These are phyloP conservation scores for Planococcus citri DNA, from an alignment of 1,140 invertebrate species.

Conservation along the genomic window DNA sequence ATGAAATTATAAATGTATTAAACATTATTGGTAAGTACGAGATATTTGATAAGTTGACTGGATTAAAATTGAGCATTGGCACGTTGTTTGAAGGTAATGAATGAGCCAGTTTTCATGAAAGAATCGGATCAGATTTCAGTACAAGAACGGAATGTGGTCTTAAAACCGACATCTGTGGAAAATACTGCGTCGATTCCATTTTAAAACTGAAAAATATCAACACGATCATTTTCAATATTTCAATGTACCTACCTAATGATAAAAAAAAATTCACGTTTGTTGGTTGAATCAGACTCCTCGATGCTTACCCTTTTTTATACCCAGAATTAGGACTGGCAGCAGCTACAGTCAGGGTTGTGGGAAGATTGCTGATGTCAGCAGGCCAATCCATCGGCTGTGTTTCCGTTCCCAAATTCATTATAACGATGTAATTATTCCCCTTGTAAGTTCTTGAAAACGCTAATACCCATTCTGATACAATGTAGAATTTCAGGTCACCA, in stretches of 20 bases:
- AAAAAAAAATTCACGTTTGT: neutral
- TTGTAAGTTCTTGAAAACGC: conserved; percentile 10
- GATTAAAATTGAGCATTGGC: too few relatives aligned
- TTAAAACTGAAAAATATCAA: neutral
- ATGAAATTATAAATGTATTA: too few relatives aligned
- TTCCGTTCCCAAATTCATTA: conserved; percentile 23
- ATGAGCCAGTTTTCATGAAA: too few relatives aligned
- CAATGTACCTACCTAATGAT: too few relatives aligned
- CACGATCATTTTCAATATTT: too few relatives aligned
- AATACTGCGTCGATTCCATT: neutral
- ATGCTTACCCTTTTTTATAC: conserved; percentile 10
- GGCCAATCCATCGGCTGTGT: neutral
- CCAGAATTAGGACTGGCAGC: conserved; percentile 21
- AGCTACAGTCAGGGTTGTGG: neutral
- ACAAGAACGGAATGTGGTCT: neutral
- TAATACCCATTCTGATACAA: conserved; percentile 17
- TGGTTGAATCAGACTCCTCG: neutral
- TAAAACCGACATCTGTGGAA: neutral
- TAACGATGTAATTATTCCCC: neutral
- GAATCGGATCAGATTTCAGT: too few relatives aligned
- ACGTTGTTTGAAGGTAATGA: too few relatives aligned
- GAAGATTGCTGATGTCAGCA: neutral
- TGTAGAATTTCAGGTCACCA: conserved; percentile 13
- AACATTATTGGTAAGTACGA: too few relatives aligned
- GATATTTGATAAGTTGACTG: too few relatives aligned